These are phyloP conservation scores for Pseudochirops cupreus DNA, from an alignment of 2,797 vertebrate genomes.

Conservation along the genomic window DNA sequence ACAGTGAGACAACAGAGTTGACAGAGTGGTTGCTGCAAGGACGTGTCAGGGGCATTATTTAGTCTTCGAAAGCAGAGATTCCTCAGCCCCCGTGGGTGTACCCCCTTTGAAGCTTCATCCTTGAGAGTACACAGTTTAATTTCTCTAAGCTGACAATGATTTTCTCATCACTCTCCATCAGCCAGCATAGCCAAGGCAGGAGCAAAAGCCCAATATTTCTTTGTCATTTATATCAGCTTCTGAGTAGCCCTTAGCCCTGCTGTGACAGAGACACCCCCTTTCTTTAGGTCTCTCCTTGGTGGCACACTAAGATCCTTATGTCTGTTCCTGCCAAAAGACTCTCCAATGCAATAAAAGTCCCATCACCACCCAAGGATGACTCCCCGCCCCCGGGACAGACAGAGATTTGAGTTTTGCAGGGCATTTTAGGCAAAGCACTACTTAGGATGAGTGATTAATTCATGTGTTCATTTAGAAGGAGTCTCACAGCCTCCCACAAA, in stretches of 20 bases:
- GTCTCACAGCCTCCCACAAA: constrained; percentile 34
- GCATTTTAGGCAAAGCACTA: constrained; percentile 49
- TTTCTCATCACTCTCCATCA: constrained; percentile 15
- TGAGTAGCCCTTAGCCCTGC: not conserved
- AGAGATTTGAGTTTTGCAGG: not conserved
- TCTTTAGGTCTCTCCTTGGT: not conserved
- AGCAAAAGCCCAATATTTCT: not conserved
- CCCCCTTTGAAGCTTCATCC: constrained; percentile 13
- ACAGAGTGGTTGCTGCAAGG: constrained; percentile 17
- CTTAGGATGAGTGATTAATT: constrained; percentile 36
- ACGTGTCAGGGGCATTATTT: not conserved
- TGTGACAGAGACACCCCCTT: not conserved
- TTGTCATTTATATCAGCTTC: not conserved
- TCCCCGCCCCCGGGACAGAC: not conserved
- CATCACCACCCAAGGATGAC: not conserved
- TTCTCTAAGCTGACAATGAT: constrained; percentile 28
- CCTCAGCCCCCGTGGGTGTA: not conserved
- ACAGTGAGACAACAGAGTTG: not conserved
- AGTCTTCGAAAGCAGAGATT: not conserved
- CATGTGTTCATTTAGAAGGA: constrained; percentile 26
- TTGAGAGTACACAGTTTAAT: constrained; percentile 19
- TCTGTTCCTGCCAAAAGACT: not conserved
- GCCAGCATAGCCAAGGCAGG: constrained; percentile 9
- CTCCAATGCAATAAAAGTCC: not conserved
- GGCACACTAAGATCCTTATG: not conserved